Conservation (phyloP, 2,888 invertebrate species). For the Masnerella sp. region DNA sequence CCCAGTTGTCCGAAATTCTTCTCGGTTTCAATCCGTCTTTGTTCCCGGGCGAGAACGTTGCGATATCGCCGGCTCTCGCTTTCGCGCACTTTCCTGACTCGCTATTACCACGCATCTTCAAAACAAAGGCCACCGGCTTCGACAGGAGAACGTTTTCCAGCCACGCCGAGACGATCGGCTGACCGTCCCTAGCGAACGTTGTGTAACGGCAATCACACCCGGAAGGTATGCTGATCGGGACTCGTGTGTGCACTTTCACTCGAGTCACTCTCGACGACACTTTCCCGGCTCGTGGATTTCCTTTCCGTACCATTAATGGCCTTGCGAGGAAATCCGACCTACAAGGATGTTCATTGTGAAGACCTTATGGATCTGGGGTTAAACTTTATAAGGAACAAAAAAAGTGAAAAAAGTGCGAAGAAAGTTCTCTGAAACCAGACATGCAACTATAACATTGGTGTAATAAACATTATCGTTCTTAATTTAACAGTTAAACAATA, state of each 20-base stretch:
- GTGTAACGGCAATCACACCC: constrained; percentile 67
- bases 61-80: constrained; percentile 24
- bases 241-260: constrained; percentile 68
- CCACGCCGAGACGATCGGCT: constrained; percentile 15
- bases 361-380: no score
- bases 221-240: constrained; percentile 62
- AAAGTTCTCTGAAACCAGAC: no score
- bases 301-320: constrained; percentile 34
- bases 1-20: not conserved
- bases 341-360: no score
- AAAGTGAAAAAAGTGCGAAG: no score
- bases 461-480: no score
- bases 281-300: constrained; percentile 61
- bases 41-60: constrained; percentile 9
- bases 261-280: constrained; percentile 63
- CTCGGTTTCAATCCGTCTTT: not conserved
- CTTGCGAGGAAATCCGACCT: constrained; percentile 10
- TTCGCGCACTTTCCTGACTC: constrained; percentile 30
- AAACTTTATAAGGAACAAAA: no score
- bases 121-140: constrained; percentile 36
- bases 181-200: constrained; percentile 64
- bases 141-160: constrained; percentile 27
- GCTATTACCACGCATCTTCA: constrained; percentile 43
- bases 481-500: no score
- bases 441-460: no score